Evolutionary conservation across 1,140 invertebrate species (phyloP).

Genomic region (Aphelenchoides fujianensis): DNA sequence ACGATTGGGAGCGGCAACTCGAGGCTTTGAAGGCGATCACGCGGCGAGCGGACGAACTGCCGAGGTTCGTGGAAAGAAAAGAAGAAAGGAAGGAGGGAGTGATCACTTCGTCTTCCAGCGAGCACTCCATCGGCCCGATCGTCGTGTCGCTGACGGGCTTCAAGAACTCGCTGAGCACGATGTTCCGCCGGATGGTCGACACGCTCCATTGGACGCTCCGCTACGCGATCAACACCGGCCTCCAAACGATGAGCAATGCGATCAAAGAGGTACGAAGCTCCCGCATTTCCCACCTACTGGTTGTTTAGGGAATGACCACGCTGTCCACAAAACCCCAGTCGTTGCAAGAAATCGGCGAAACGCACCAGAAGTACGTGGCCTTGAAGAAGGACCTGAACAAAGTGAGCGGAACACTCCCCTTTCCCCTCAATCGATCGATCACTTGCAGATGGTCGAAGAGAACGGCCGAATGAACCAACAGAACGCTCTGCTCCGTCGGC

Average conservation of each 20-base stretch:
- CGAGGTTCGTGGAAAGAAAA: conserved; percentile 67
- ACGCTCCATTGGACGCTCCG: conserved; percentile 76
- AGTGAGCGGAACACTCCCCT: conserved; percentile 26
- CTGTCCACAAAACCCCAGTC: conserved; percentile 70
- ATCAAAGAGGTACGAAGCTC: conserved; percentile 20
- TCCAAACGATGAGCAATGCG: conserved; percentile 63
- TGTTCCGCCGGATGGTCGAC: conserved; percentile 81
- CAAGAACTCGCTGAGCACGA: conserved; percentile 80
- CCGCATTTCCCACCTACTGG: too few species aligned
- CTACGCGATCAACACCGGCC: conserved; percentile 68
- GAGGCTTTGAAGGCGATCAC: conserved; percentile 78
- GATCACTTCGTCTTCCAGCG: conserved; percentile 69
- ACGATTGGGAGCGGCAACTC: conserved; percentile 80
- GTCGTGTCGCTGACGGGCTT: conserved; percentile 70
- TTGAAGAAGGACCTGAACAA: conserved; percentile 61
- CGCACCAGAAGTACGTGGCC: conserved; percentile 71
- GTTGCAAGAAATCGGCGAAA: conserved; percentile 75
- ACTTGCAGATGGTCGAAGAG: background rate
- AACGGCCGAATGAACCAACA: conserved; percentile 19
- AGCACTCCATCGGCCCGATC: conserved; percentile 82
- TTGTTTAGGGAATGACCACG: conserved; percentile 69
- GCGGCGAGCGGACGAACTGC: conserved; percentile 80
- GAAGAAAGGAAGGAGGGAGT: background rate
- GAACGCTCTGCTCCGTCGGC: conserved; percentile 55
- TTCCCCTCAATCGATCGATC: background rate